A percentile compares a stretch with the other conserved stretches of the same genome.
These are phyloP conservation scores for Dendrocincla tyrannina DNA, from an alignment of 2,797 vertebrate genomes.

Conservation along the genomic window DNA sequence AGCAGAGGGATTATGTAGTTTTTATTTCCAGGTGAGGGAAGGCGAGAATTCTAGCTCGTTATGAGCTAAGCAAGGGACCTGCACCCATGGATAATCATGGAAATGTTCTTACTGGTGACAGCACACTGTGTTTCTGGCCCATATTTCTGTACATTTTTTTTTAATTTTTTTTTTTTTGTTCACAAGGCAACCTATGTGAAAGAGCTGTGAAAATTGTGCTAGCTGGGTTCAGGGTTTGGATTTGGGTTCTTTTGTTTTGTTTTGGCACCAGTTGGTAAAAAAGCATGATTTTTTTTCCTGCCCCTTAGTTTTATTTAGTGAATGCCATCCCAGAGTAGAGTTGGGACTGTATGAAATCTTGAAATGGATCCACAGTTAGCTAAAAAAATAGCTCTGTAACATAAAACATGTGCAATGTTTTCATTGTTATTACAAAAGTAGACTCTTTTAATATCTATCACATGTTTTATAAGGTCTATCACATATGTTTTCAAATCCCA, in stretches of 20 bases:
- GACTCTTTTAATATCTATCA: not conserved
- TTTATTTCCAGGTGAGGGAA: not conserved
- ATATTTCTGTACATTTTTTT: not conserved
- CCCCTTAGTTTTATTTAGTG: not conserved
- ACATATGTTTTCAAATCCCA: not conserved
- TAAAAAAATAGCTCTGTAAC: not conserved
- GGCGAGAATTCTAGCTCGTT: not conserved
- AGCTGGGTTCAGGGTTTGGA: not conserved
- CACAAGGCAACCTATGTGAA: not conserved
- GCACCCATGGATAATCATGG: not conserved
- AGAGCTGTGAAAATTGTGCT: not conserved
- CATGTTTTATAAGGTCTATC: not conserved
- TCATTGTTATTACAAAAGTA: not conserved
- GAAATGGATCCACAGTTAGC: not conserved
- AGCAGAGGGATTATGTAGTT: not conserved
- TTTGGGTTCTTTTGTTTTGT: not conserved
- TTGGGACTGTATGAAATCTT: not conserved
- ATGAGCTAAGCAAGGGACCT: not conserved
- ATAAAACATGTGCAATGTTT: not conserved
- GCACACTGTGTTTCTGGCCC: not conserved
- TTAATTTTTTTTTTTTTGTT: not conserved
- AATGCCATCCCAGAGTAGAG: not conserved
- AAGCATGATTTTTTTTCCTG: fast-evolving
- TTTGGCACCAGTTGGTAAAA: not conserved
- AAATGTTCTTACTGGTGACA: not conserved